Percentiles rank a stretch among this genome's conserved stretches.
Evolutionary conservation across 2,888 invertebrate species (phyloP).

Genomic region (Pterostichus niger): DNA sequence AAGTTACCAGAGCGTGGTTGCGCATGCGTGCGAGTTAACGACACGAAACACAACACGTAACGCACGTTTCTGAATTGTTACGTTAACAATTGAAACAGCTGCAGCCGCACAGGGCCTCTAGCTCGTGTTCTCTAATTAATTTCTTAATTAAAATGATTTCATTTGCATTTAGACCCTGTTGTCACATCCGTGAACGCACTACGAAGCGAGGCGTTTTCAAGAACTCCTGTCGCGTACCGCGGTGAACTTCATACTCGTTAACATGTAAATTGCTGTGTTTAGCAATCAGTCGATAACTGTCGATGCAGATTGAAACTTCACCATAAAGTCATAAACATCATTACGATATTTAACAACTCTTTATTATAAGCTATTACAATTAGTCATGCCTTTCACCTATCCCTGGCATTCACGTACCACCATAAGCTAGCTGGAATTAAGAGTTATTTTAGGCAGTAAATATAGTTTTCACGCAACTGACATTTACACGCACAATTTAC

Average conservation of each 20-base stretch:
- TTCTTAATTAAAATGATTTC: slow-evolving; percentile 67
- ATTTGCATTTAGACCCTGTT: slow-evolving; percentile 63
- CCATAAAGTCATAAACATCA: neutral
- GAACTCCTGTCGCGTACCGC: slow-evolving; percentile 27
- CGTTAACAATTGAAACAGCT: slow-evolving; percentile 62
- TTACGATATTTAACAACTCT: no score
- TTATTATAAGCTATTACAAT: no score
- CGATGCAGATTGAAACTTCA: slow-evolving; percentile 19
- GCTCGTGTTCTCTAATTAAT: slow-evolving; percentile 62
- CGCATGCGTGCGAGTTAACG: slow-evolving; percentile 38
- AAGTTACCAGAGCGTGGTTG: slow-evolving; percentile 19
- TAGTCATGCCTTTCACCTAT: no score
- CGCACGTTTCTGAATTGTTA: slow-evolving; percentile 49
- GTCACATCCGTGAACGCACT: slow-evolving; percentile 51
- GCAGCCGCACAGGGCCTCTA: slow-evolving; percentile 23
- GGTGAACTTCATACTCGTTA: slow-evolving; percentile 32
- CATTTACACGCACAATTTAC: no score
- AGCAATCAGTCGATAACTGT: slow-evolving; percentile 53
- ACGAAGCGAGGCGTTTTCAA: slow-evolving; percentile 40
- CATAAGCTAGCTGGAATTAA: no score
- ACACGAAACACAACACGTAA: slow-evolving; percentile 17
- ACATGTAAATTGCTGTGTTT: slow-evolving; percentile 63
- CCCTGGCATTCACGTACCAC: no score
- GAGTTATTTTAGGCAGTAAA: no score
- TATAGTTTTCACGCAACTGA: no score